Conservation (phyloP, 2,797 vertebrate genomes). For the Gymnodraco acuticeps region DNA sequence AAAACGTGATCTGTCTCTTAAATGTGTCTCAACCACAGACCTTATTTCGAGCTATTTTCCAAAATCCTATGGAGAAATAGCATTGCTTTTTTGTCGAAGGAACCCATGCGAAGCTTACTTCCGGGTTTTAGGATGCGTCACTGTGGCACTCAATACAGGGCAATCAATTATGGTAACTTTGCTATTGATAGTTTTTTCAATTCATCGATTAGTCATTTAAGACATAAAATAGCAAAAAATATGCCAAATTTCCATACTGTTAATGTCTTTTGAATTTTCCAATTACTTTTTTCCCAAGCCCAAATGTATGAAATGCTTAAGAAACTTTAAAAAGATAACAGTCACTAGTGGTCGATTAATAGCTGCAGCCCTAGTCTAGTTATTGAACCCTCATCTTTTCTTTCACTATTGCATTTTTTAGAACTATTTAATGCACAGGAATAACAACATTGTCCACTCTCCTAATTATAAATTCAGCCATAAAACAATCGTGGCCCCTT, state of each 20-base stretch:
- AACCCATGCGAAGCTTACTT: too few species aligned
- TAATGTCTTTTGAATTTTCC: neutral
- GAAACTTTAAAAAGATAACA: too few species aligned
- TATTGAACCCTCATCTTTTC: neutral
- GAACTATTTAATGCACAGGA: neutral
- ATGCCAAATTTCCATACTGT: neutral
- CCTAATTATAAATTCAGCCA: slow-evolving; percentile 38
- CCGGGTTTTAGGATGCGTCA: too few species aligned
- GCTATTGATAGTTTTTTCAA: neutral
- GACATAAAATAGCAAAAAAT: neutral
- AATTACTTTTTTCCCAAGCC: too few species aligned
- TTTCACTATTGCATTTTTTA: neutral
- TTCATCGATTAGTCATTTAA: neutral
- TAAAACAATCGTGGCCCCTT: slow-evolving; percentile 46
- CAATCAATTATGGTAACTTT: neutral
- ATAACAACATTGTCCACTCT: slow-evolving; percentile 22
- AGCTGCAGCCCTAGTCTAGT: neutral
- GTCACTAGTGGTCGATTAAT: neutral
- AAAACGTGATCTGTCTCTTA: too few species aligned
- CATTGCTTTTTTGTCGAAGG: too few species aligned
- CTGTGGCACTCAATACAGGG: neutral
- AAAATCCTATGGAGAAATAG: too few species aligned
- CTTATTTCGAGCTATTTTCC: too few species aligned
- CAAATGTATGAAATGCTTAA: too few species aligned
- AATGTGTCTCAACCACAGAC: too few species aligned